phyloP scores from a whole-genome alignment of 1,140 invertebrate genomes.

The Pseudobourletiella spinata region DNA sequence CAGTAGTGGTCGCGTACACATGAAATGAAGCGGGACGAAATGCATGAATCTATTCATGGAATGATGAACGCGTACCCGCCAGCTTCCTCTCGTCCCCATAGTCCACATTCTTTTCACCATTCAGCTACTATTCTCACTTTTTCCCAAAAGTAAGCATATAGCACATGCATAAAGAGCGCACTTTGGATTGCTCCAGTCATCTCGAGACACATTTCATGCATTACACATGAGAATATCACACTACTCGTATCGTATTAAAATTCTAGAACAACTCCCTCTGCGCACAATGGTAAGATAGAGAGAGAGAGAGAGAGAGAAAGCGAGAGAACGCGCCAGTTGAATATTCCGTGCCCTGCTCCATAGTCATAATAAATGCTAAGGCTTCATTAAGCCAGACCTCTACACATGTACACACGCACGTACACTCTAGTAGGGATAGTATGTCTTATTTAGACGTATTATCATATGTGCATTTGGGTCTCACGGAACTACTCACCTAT shows the following conservation, averaged over 20 bases:
- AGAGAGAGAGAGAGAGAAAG: too few species aligned
- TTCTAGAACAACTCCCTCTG: neutral
- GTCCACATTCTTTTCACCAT: neutral
- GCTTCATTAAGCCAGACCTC: too few species aligned
- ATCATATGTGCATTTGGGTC: too few species aligned
- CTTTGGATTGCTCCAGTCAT: neutral
- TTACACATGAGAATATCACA: neutral
- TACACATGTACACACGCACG: neutral
- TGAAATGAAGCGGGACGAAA: neutral
- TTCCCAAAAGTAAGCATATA: neutral
- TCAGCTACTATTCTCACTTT: too few species aligned
- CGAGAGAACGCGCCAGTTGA: too few species aligned
- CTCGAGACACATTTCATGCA: neutral
- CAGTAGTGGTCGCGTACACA: too few species aligned
- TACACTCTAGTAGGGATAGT: neutral
- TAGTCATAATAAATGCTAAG: too few species aligned
- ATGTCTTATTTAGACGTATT: too few species aligned
- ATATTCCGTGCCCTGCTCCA: too few species aligned
- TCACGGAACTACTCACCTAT: too few species aligned
- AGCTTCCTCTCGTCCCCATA: neutral
- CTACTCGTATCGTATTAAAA: neutral
- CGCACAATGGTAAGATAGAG: neutral
- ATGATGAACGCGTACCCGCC: neutral
- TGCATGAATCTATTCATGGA: slow-evolving; percentile 4
- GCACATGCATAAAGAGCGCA: neutral